Base-by-base conservation (phyloP, 2,888 invertebrate species). In the Empis stercorea region DNA sequence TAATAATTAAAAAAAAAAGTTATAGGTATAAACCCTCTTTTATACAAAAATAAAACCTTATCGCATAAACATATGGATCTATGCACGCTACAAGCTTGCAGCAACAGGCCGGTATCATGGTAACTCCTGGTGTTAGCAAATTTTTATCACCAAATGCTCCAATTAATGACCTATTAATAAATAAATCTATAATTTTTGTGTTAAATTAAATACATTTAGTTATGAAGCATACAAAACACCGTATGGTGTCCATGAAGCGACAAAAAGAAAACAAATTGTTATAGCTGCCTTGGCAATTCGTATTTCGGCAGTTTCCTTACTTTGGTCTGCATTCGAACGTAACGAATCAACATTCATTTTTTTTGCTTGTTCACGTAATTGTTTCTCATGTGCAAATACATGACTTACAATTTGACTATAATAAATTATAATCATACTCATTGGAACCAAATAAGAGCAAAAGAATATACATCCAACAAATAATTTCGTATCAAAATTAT, bases 261-360 rank as follows among this genome's bases (percentile, higher is more conserved):
- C 79, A 65, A 82, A 89, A 4, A 89, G 70, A 65, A 86, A 91
- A 59, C 89, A 85, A 38, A 89, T 82, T 1, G 89, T 85, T 39
- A 92, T 85, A 3, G 88, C 88, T 10, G 91, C 87, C 61, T 89
- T 89, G 1, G 89, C 88, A 59, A 89, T 89, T 56, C 86, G 74
- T 55, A 89, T 79, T 64, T 89, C 89, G 0, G 87, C 85, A 1
- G 87, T 84, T 54, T 87, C 62, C 50, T 65, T 68, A 51, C 55
- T 76, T 74, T 63, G 83, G 79, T 67, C 86, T 79, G 52, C 80
- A 73, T 59, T 70, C 14, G 77, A 76, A 44, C 87, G 74, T 30
- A 89, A 70, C 2, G 88, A 88, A 59, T 89, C 87, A 1, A 89
- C 87, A 60, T 89, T 89, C 89, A 89, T 91, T 69, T 89, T 89